Evolutionary conservation across 2,888 invertebrate species (phyloP).

Genomic region (Polydrusus cervinus): DNA sequence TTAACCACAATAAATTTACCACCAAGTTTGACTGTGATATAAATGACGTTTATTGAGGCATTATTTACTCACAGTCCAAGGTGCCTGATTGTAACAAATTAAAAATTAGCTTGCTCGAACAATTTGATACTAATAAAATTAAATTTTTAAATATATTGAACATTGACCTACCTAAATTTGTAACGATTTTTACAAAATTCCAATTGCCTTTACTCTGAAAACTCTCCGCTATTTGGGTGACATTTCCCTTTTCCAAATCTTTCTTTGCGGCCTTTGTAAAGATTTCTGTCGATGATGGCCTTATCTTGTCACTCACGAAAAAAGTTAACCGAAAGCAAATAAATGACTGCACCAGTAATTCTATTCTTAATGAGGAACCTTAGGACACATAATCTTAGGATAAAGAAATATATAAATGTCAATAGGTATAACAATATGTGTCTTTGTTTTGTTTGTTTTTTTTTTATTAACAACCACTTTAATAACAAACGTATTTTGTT

Average conservation of each 20-base stretch:
- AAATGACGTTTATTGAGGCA: too few species aligned
- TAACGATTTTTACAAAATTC: neutral
- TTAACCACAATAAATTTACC: too few species aligned
- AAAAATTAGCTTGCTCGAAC: too few species aligned
- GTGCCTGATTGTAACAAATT: too few species aligned
- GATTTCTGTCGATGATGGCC: constrained; percentile 9
- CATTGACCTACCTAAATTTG: too few species aligned
- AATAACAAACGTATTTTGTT: too few species aligned
- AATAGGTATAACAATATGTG: neutral
- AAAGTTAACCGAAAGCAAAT: neutral
- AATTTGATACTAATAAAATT: too few species aligned
- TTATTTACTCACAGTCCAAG: too few species aligned
- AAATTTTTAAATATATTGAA: too few species aligned
- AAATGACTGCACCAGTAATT: neutral
- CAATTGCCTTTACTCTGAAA: neutral
- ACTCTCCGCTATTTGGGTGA: neutral
- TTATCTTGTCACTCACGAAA: constrained; percentile 6
- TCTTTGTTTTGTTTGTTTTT: neutral
- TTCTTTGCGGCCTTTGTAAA: neutral
- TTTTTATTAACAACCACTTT: too few species aligned
- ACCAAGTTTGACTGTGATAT: too few species aligned
- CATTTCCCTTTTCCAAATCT: constrained; percentile 15
- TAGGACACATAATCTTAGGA: neutral
- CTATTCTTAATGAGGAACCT: neutral
- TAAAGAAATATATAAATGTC: neutral